Base-by-base conservation (phyloP, 2,888 invertebrate species). In the Acheta domesticus region DNA sequence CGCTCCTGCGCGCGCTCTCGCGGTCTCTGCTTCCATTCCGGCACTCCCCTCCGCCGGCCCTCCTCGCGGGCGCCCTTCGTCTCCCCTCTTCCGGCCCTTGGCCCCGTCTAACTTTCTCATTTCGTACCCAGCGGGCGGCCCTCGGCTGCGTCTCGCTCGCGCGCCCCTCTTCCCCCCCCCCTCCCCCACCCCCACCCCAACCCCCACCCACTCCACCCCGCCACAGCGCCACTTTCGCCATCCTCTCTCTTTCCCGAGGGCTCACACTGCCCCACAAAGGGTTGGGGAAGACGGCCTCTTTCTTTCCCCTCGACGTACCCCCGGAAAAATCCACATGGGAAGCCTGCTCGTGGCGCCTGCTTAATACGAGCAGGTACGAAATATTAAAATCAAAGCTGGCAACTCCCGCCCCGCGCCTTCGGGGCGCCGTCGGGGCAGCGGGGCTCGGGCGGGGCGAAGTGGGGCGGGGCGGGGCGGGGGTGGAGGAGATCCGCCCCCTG, bases 81-180 rank as follows among this genome's bases (percentile, higher is more conserved):
- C 5, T 0, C 36, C 8, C 36, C 36, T 5, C 36, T 36, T 36
- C 36, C 36, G 36, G 36, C 36, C 36, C 62, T 62, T 19, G 62
- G 62, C 62, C 62, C 62, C 62, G n/a, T 62, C 62, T 62, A 62
- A 62, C 62, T 62, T 62, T 62, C 62, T 62, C 62, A 62, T 62
- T 62, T 62, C 62, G 62, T 14, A 16, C 16, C n/a, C 62, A 62
- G 62, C 62, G 62, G 62, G 62, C 62, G 62, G 62, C 62, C 62
- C 62, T 62, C n/a, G 16, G 62, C 62, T 62, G 62, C 8, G 36
- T 36, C 36, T 36, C 36, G 36, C 36, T 36, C 36, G 36, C 36
- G 36, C 36, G 36, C 36, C 36, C 8, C 2, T 2, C 23, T 4
- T 1, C 36, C 0, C 8, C 36, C 36, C 36, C 36, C 36, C 1